Conservation (phyloP, 2,888 invertebrate species). For the Polylopha cassiicola region DNA sequence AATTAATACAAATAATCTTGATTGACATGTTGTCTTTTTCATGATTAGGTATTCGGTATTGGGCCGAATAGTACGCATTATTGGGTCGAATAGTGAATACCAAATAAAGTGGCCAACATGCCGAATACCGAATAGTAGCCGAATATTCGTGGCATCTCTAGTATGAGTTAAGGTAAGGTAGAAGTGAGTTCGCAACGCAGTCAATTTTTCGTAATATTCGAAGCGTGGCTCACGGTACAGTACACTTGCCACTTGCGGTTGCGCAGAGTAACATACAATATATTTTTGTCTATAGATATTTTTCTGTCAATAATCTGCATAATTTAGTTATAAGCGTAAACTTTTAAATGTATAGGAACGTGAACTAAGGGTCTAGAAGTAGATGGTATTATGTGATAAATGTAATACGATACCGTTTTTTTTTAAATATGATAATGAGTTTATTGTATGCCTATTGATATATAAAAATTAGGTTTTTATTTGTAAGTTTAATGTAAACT, state of each 20-base stretch:
- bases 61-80: too few relatives aligned
- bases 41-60: too few relatives aligned
- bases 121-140: too few relatives aligned
- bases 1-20: too few relatives aligned
- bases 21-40: too few relatives aligned
- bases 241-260: conserved; percentile 54
- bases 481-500: conserved; percentile 40
- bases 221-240: too few relatives aligned
- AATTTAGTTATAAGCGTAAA: conserved; percentile 64
- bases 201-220: conserved; percentile 63
- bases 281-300: conserved; percentile 62
- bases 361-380: conserved; percentile 37
- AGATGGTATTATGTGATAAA: conserved; percentile 61
- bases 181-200: conserved; percentile 55
- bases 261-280: conserved; percentile 42
- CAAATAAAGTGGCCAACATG: too few relatives aligned
- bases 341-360: conserved; percentile 39
- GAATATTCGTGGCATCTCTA: too few relatives aligned
- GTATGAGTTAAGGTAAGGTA: conserved; percentile 27
- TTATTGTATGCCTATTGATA: conserved; percentile 32
- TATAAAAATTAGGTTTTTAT: conserved; percentile 29
- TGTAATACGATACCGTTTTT: conserved; percentile 38
- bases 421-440: conserved; percentile 37
- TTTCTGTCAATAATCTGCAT: conserved; percentile 64
- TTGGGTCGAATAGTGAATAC: too few relatives aligned